Percentiles rank a stretch among this genome's conserved stretches.
phyloP scores from a whole-genome alignment of 1,140 invertebrate species.

The Copidosoma floridanum region DNA sequence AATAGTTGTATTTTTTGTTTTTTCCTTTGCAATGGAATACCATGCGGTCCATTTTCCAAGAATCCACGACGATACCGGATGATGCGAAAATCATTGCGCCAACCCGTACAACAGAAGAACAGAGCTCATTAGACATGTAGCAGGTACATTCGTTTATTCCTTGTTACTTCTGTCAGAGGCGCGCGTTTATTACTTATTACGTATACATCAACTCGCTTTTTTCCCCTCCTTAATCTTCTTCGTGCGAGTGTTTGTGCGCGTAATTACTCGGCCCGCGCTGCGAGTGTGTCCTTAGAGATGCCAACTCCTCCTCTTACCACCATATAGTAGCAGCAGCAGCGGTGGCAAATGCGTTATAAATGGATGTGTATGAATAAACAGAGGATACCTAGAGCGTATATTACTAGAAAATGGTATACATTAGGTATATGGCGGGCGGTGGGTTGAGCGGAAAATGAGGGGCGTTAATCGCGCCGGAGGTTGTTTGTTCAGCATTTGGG shows the following conservation, averaged over 20 bases:
- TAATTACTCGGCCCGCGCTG: slow-evolving; percentile 37
- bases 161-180: slow-evolving; percentile 42
- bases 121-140: no score
- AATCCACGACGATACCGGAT: no score
- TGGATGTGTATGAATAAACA: slow-evolving; percentile 31
- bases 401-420: no score
- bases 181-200: slow-evolving; percentile 38
- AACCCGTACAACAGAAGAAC: no score
- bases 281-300: slow-evolving; percentile 14
- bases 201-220: neutral
- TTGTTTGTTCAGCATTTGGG: no score
- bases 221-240: neutral
- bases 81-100: no score
- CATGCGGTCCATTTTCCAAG: no score
- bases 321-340: neutral
- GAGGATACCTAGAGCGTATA: no score
- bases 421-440: neutral
- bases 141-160: slow-evolving; percentile 52
- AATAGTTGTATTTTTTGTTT: no score
- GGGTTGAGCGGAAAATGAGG: neutral
- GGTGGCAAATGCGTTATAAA: slow-evolving; percentile 32
- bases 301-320: neutral
- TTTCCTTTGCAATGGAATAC: no score
- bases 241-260: slow-evolving; percentile 4
- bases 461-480: slow-evolving; percentile 35